Evolutionary conservation across 2,113 vertebrate species (phyloP).

Genomic region (Hemicordylus capensis): DNA sequence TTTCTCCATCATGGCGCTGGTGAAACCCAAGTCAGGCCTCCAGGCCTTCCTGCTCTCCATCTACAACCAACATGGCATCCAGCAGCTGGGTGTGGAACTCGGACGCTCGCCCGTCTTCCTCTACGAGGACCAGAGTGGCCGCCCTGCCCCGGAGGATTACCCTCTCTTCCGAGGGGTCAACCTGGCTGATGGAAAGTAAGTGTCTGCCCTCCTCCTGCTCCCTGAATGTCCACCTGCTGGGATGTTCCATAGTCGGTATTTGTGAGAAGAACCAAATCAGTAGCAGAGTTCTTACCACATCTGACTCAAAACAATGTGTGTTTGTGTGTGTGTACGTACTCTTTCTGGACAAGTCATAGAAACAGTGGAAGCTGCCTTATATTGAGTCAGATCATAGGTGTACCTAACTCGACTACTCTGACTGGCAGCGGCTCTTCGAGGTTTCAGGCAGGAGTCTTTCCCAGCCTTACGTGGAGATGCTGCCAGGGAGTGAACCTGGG

Average conservation of each 20-base stretch:
- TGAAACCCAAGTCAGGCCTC: conserved; percentile 83
- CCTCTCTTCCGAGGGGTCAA: conserved; percentile 87
- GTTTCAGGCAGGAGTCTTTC: too few species aligned
- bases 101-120: conserved; percentile 88
- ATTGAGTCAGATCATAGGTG: too few species aligned
- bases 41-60: conserved; percentile 89
- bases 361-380: too few species aligned
- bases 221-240: fast-evolving
- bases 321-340: too few species aligned
- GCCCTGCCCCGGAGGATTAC: conserved; percentile 85
- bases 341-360: too few species aligned
- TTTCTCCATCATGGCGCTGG: conserved; percentile 88
- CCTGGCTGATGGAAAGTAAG: conserved; percentile 93
- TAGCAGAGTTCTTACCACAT: background rate
- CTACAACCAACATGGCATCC: conserved; percentile 86
- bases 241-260: background rate
- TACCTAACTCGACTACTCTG: too few species aligned
- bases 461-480: too few species aligned
- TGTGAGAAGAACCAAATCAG: background rate
- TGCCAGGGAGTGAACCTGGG: too few species aligned
- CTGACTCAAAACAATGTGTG: too few species aligned
- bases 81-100: conserved; percentile 88
- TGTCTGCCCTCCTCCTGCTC: conserved; percentile 40
- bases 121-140: conserved; percentile 87
- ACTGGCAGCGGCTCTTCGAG: too few species aligned